These are phyloP conservation scores for Heteromormyrus szaboi DNA, from an alignment of 2,797 vertebrate genomes.

Conservation along the genomic window DNA sequence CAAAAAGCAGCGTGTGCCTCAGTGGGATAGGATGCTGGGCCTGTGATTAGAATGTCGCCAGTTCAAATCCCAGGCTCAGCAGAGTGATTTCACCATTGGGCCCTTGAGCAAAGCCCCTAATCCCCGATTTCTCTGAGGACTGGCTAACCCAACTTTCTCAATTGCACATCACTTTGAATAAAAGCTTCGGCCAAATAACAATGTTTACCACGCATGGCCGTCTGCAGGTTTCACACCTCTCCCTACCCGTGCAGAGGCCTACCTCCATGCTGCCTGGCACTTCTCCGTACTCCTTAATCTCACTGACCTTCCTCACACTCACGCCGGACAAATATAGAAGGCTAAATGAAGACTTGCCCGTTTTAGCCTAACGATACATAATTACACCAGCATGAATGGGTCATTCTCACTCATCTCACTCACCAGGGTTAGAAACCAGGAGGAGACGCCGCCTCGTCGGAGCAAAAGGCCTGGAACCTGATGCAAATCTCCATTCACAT, in stretches of 20 bases:
- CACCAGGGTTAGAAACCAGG: not conserved
- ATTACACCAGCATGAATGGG: constrained; percentile 48
- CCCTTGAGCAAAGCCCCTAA: not conserved
- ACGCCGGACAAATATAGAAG: constrained; percentile 50
- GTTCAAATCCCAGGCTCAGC: not conserved
- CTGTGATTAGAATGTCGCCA: not conserved
- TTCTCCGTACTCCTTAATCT: constrained; percentile 24
- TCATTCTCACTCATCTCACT: constrained; percentile 36
- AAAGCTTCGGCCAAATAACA: not conserved
- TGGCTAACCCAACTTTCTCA: not conserved
- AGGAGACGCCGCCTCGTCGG: not conserved
- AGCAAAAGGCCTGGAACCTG: constrained; percentile 8
- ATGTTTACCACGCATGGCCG: not conserved
- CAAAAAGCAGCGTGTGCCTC: not conserved
- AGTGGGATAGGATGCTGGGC: not conserved
- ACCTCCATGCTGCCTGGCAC: constrained; percentile 32
- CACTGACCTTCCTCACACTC: constrained; percentile 18
- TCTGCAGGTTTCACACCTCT: not conserved
- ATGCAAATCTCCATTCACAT: constrained; percentile 20
- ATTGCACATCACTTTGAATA: not conserved
- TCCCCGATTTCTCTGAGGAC: not conserved
- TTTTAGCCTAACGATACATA: constrained; percentile 57
- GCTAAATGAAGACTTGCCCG: constrained; percentile 43
- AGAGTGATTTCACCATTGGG: not conserved
- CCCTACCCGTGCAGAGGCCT: not conserved